Percentiles rank a stretch among this genome's conserved stretches.
Conservation (phyloP, 2,797 vertebrate species). For the Lutjanus argentimaculatus region DNA sequence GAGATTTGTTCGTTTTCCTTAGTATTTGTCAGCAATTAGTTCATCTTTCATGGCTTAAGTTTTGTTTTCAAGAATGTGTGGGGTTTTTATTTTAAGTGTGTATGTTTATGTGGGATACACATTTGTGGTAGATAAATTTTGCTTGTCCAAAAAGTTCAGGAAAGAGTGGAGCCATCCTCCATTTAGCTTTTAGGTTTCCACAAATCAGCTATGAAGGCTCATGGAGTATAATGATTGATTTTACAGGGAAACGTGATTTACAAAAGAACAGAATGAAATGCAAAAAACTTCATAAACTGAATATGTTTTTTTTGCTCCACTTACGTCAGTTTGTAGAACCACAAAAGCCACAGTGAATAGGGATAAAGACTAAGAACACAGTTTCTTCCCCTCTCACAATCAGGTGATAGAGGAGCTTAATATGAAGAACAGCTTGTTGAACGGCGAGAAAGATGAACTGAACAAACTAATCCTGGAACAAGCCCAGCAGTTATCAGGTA, state of each 20-base stretch:
- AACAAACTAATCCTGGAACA: constrained; percentile 90
- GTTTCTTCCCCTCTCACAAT: constrained; percentile 15
- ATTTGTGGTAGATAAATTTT: neutral
- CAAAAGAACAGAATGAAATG: neutral
- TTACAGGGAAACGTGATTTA: neutral
- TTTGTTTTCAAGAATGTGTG: neutral
- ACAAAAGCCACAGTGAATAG: neutral
- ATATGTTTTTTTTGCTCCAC: neutral
- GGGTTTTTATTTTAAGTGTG: neutral
- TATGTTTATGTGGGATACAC: neutral
- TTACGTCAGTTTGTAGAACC: constrained; percentile 1
- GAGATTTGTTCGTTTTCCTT: neutral
- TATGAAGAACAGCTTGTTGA: constrained; percentile 90
- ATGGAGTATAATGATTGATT: neutral
- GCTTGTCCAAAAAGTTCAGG: neutral
- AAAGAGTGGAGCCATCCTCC: neutral
- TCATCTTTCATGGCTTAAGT: neutral
- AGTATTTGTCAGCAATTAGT: neutral
- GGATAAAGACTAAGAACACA: neutral
- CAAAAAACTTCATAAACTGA: neutral
- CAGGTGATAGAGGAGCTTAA: constrained; percentile 93
- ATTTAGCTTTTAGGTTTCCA: neutral
- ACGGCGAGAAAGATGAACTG: constrained; percentile 90
- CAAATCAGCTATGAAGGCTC: neutral
- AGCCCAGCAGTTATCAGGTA: constrained; percentile 91